These are phyloP conservation scores for Bergia puertoricense DNA, from an alignment of 92 coral and sea anemone species.

Conservation along the genomic window DNA sequence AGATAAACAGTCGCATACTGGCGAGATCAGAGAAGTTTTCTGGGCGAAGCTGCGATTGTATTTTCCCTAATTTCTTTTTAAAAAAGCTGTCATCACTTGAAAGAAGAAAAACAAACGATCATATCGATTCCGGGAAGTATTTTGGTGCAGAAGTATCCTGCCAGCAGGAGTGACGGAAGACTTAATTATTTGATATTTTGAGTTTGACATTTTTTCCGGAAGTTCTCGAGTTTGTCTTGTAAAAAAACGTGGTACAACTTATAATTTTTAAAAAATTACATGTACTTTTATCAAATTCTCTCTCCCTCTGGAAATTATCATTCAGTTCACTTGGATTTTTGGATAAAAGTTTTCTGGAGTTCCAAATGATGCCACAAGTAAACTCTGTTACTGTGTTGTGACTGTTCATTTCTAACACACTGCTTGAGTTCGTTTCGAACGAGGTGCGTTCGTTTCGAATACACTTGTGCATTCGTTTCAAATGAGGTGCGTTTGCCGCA, in stretches of 20 bases:
- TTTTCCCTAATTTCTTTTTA: constrained; percentile 2
- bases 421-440: constrained; percentile 11
- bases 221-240: constrained; percentile 12
- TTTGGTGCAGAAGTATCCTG: constrained; percentile 6
- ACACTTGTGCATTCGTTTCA: too few relatives aligned
- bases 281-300: constrained; percentile 1
- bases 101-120: constrained; percentile 12
- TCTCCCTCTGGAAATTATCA: constrained; percentile 9
- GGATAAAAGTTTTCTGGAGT: constrained; percentile 11
- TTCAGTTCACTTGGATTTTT: constrained; percentile 4
- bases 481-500: too few relatives aligned
- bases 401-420: constrained; percentile 1
- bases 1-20: neutral
- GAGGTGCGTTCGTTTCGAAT: too few relatives aligned
- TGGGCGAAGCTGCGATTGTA: neutral
- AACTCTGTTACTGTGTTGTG: constrained; percentile 14
- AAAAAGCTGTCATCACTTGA: constrained; percentile 9
- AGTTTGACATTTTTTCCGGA: neutral
- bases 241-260: constrained; percentile 10
- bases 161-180: constrained; percentile 12
- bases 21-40: constrained; percentile 5
- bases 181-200: constrained; percentile 8
- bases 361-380: too few relatives aligned
- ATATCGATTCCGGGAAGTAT: constrained; percentile 12
- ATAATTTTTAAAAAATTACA: neutral